Evolutionary conservation across 2,797 vertebrate genomes (phyloP).

Genomic region (Poeciliopsis gracilis): DNA sequence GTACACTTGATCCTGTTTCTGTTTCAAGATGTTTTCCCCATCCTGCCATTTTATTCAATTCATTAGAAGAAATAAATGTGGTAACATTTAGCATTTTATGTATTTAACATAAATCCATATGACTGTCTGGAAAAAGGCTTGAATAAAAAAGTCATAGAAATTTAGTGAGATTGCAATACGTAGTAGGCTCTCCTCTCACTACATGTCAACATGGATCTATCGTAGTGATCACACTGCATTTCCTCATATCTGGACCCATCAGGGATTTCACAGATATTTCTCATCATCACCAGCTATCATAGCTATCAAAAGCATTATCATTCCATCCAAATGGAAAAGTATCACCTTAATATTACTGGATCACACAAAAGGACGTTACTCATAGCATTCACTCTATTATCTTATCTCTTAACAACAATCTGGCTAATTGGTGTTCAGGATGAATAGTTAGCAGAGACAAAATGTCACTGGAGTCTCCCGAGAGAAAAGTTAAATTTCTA

Average conservation of each 20-base stretch:
- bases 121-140: not conserved
- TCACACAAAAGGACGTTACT: not conserved
- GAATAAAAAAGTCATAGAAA: not conserved
- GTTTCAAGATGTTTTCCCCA: not conserved
- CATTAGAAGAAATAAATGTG: not conserved
- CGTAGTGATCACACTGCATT: not conserved
- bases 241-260: not conserved
- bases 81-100: not conserved
- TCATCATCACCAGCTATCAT: constrained; percentile 3
- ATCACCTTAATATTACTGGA: constrained; percentile 16
- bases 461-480: not conserved
- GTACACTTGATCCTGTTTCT: not conserved
- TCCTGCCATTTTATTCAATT: not conserved
- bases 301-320: constrained; percentile 10
- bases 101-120: not conserved
- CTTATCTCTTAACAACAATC: not conserved
- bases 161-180: not conserved
- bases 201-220: not conserved
- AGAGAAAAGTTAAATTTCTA: not conserved
- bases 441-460: not conserved
- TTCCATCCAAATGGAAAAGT: constrained; percentile 21
- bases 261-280: constrained; percentile 8
- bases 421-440: not conserved
- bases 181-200: not conserved
- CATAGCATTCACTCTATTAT: not conserved